Base-by-base conservation (phyloP, 2,888 invertebrate genomes). In the Copidosoma aretas region DNA sequence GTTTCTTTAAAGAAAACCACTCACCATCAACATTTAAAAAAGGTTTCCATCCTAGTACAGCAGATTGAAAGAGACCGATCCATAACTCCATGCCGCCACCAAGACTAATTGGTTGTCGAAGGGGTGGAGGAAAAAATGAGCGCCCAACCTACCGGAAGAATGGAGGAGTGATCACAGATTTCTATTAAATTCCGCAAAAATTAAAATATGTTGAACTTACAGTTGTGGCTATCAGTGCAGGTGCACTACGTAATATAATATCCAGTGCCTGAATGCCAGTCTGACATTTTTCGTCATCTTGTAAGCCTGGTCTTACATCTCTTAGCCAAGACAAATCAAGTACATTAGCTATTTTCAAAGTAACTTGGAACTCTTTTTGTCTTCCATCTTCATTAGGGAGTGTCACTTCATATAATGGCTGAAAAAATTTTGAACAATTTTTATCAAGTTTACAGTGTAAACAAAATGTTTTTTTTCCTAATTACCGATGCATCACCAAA, bases 21-120 rank as follows among this genome's bases (percentile, higher is more conserved):
- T 78, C 82, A 92, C 92, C 93, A 84, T 98, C 98, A 67, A 98
- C 90, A 83, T 98, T 98, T 51, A 99, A 85, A 58, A 75, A 84
- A 62, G 94, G 93, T 75, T 89, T 90, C 88, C 94, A 93, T 15
- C 96, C 96, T 63, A 97, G 89, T 72, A 95, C 89, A 0, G 95
- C 94, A 14, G 94, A 93, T 84, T 97, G 97, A 85, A 94, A 98
- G 79, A 95, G 89, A 8, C 98, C 98, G 69, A 93, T 90, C 92
- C 97, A 97, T 79, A 97, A 90, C 82, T 97, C 94, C 77, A 94
- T 86, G 0, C 97, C 95, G 59, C 90, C 91, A 0, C 91, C 90
- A 14, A 98, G 32, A 32, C 8, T 5, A 3, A 32, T 8, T 3
- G 32, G 32, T 32, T 32, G 32, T 8, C 32, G 4, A 5, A 5